These are phyloP conservation scores for Bellardia bayeri DNA, from an alignment of 2,888 invertebrate genomes.

Conservation along the genomic window DNA sequence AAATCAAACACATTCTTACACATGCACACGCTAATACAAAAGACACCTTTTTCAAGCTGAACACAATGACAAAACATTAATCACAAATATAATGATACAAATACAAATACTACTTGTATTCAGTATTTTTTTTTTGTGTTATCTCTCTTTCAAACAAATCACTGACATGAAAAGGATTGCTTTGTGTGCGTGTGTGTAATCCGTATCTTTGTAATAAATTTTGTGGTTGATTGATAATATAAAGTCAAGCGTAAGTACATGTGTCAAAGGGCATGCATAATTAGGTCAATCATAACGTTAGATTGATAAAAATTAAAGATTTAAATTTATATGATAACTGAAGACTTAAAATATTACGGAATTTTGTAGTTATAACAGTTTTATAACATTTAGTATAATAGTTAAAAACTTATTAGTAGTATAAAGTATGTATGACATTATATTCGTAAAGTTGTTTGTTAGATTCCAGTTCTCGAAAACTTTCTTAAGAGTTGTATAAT, in stretches of 20 bases:
- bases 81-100: slow-evolving; percentile 33
- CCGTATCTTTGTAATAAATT: slow-evolving; percentile 15
- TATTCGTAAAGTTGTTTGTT: too few relatives aligned
- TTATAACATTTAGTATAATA: too few relatives aligned
- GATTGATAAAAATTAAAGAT: slow-evolving; percentile 28
- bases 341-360: too few relatives aligned
- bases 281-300: not conserved
- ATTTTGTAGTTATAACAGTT: too few relatives aligned
- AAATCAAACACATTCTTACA: too few relatives aligned
- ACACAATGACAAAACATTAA: slow-evolving; percentile 25
- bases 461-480: too few relatives aligned
- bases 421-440: too few relatives aligned
- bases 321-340: slow-evolving; percentile 10
- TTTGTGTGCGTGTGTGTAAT: not conserved
- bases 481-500: too few relatives aligned
- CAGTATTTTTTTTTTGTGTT: not conserved
- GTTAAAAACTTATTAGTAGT: too few relatives aligned
- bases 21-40: slow-evolving; percentile 2
- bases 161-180: slow-evolving; percentile 42
- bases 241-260: slow-evolving; percentile 14
- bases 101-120: not conserved
- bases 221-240: slow-evolving; percentile 51
- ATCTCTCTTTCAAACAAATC: slow-evolving; percentile 36
- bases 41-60: not conserved
- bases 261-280: slow-evolving; percentile 37